phyloP scores from a whole-genome alignment of 2,113 vertebrate genomes.

The Ciconia maguari region DNA sequence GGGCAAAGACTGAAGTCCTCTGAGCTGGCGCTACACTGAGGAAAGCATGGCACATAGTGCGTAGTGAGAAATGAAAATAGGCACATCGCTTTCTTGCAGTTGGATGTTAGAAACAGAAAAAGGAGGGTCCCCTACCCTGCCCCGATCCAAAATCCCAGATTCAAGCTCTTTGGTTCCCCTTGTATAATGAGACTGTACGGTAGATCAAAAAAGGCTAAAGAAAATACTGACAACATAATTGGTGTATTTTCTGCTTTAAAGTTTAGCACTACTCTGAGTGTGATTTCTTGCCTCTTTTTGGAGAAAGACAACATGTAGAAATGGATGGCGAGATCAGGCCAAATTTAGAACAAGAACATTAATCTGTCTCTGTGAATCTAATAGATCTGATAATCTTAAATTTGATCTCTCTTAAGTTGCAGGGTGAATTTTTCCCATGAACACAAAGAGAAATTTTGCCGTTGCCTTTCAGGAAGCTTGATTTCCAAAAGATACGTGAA shows the following conservation, averaged over 20 bases:
- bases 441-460: background rate
- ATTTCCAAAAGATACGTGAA: background rate
- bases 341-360: background rate
- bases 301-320: background rate
- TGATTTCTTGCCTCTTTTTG: background rate
- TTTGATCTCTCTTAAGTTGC: background rate
- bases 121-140: accelerated
- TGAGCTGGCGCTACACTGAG: accelerated
- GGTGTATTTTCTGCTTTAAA: background rate
- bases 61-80: background rate
- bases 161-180: background rate
- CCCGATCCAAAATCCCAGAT: background rate
- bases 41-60: accelerated
- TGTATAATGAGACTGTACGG: background rate
- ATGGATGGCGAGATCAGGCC: background rate
- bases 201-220: background rate
- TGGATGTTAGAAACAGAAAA: background rate
- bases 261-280: background rate
- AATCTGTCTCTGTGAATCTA: background rate
- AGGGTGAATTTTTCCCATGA: background rate
- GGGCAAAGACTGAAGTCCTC: background rate
- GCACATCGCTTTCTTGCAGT: background rate
- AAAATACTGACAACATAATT: background rate
- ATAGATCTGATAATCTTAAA: background rate
- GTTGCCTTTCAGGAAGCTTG: background rate